Evolutionary conservation across 2,888 invertebrate genomes (phyloP), one percentile per base, ranked within the genome.

Genomic region (Spisula subtruncata): DNA sequence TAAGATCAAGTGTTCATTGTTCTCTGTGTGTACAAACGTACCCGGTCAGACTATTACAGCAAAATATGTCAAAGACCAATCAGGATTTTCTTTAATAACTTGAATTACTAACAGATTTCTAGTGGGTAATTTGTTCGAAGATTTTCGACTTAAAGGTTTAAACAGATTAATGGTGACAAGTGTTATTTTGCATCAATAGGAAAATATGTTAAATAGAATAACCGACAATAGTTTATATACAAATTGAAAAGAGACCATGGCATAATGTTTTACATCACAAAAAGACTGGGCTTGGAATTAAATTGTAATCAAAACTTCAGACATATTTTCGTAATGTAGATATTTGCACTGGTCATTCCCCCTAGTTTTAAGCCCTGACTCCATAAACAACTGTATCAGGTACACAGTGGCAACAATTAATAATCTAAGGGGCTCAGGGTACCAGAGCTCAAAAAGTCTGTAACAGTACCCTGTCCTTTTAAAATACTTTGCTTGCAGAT

Each of bases 91-190:
- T 81, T 4, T 46, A 48, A 14, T 54, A 51, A 87, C 51, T 82
- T 82, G 86, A 48, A n/a, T 87, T 87, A 87, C 82, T 71, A 71
- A 48, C 32, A 82, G 82, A 87, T 87, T 82, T 60, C 32, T 82
- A 54, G 32, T 71, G 35, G 32, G 35, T 82, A 86, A 48, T 81
- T 81, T 66, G 48, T 81, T 48, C 48, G 71, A 54, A 80, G 85
- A 85, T 85, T 85, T 85, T 85, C 41, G 35, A 75, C 35, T 35
- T 75, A 56, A 80, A 29, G 32, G 25, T 35, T 66, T 79, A 79
- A 20, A 54, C 75, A 84, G 85, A 85, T 85, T 85, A 85, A 35
- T 79, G 32, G 16, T 32, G 54, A 56, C 46, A 83, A 66, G 84
- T 84, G 84, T 84, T 79, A 54, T 85, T 85, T 81, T 81, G 81